These are phyloP conservation scores for Jaculus jaculus DNA, from an alignment of 2,113 vertebrate species.

Conservation along the genomic window DNA sequence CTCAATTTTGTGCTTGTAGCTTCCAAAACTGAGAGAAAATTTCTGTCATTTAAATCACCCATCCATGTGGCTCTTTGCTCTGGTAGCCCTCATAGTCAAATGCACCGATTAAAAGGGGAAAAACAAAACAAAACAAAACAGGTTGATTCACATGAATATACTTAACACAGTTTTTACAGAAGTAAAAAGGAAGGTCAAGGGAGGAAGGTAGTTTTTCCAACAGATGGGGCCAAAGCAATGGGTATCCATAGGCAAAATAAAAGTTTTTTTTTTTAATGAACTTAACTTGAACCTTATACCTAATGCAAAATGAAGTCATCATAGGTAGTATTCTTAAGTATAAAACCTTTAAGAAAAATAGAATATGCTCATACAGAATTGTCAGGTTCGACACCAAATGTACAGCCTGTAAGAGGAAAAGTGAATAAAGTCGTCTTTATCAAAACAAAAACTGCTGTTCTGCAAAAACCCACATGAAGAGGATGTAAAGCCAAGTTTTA, in stretches of 20 bases:
- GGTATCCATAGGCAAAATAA: not conserved
- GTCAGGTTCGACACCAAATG: not conserved
- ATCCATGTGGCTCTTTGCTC: not conserved
- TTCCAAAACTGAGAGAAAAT: not conserved
- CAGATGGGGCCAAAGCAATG: not conserved
- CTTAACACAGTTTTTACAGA: not conserved
- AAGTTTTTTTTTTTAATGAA: not conserved
- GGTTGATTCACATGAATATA: not conserved
- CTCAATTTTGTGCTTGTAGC: not conserved
- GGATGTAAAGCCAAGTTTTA: not conserved
- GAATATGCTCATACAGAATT: not conserved
- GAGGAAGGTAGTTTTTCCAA: not conserved
- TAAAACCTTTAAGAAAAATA: not conserved
- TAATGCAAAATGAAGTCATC: constrained; percentile 13
- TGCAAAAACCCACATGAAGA: not conserved
- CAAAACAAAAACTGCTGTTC: not conserved
- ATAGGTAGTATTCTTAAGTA: not conserved
- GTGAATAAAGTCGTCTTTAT: not conserved
- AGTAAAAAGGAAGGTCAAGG: not conserved
- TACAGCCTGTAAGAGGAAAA: not conserved
- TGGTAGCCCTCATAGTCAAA: not conserved
- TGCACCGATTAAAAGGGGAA: not conserved
- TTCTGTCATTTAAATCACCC: not conserved
- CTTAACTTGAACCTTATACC: not conserved
- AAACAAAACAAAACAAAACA: not conserved